A percentile compares a stretch with the other conserved stretches of the same genome.
Evolutionary conservation across 2,797 vertebrate genomes (phyloP).

Genomic region (Pseudochromis fuscus): DNA sequence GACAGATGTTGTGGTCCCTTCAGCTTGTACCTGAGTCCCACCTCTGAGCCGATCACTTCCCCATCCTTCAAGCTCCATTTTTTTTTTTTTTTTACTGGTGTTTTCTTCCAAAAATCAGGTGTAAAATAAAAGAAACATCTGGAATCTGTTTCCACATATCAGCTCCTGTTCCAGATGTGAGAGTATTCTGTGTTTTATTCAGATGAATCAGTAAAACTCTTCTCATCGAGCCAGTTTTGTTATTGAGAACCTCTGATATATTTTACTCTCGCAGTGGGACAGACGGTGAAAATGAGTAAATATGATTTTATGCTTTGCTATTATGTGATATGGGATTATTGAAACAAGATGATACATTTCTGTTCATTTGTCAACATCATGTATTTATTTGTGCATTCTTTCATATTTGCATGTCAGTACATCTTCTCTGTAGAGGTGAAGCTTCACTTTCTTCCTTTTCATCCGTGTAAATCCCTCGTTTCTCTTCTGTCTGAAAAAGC

Average conservation of each 20-base stretch:
- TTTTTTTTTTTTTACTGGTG: not conserved
- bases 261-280: not conserved
- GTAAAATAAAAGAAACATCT: not conserved
- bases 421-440: conserved; percentile 3
- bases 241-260: not conserved
- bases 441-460: not conserved
- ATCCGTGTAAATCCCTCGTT: conserved; percentile 50
- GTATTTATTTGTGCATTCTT: conserved; percentile 12
- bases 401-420: conserved; percentile 2
- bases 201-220: not conserved
- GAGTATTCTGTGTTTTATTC: not conserved
- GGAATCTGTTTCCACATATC: not conserved
- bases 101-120: not conserved
- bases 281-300: not conserved
- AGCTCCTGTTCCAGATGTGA: not conserved
- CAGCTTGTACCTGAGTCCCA: not conserved
- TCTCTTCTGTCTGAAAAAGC: conserved; percentile 22
- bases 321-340: not conserved
- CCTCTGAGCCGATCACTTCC: not conserved
- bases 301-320: conserved; percentile 21
- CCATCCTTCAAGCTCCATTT: not conserved
- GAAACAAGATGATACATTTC: not conserved
- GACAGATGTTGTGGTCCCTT: not conserved
- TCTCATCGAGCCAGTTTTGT: not conserved
- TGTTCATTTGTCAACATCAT: conserved; percentile 17